Evolutionary conservation across 2,113 vertebrate species (phyloP).

Genomic region (Salvelinus sp.): DNA sequence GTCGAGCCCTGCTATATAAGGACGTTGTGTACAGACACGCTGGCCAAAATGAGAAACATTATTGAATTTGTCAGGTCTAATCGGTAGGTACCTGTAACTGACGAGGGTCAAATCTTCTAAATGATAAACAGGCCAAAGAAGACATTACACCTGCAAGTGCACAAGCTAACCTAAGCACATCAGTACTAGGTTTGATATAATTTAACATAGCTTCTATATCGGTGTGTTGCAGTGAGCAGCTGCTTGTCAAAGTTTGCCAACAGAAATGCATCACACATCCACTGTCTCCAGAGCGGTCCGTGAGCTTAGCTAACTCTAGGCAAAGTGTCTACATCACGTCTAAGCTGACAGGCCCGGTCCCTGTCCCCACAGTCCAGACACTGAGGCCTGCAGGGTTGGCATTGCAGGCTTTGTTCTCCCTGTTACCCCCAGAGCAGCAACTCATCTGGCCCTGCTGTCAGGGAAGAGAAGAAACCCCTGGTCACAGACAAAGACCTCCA

Average conservation of each 20-base stretch:
- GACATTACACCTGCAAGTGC: background rate
- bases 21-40: too few species aligned
- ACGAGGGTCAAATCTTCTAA: too few species aligned
- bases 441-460: slow-evolving; percentile 36
- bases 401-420: slow-evolving; percentile 30
- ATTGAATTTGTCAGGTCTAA: too few species aligned
- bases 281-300: background rate
- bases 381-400: slow-evolving; percentile 15
- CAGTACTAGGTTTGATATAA: background rate
- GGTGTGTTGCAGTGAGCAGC: too few species aligned
- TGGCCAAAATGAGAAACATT: too few species aligned
- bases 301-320: slow-evolving; percentile 1
- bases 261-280: background rate
- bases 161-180: background rate
- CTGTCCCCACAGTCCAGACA: background rate
- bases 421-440: slow-evolving; percentile 13
- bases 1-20: too few species aligned
- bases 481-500: background rate
- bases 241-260: too few species aligned
- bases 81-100: too few species aligned
- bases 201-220: background rate
- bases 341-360: slow-evolving; percentile 14
- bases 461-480: background rate
- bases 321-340: slow-evolving; percentile 7
- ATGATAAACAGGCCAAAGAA: too few species aligned